Conservation (phyloP, 2,888 invertebrate species). For the Lissocephala sabroskyi region DNA sequence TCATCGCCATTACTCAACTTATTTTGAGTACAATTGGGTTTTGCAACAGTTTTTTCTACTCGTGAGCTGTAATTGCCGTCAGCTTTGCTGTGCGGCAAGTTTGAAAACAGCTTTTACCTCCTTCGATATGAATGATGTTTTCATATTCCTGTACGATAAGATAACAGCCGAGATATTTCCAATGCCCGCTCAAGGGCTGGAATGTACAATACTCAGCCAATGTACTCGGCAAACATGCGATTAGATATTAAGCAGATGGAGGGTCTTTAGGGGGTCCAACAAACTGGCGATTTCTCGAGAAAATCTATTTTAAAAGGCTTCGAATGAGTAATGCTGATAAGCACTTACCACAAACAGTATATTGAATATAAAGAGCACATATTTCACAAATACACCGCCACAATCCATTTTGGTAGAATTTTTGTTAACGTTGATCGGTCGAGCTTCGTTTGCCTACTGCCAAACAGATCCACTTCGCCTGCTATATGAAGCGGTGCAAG, state of each 20-base stretch:
- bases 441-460: no score
- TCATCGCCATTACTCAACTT: no score
- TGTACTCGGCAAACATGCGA: no score
- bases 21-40: background rate
- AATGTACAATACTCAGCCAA: no score
- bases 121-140: conserved; percentile 15
- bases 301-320: background rate
- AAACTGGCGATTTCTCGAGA: background rate
- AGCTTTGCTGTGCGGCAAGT: conserved; percentile 27
- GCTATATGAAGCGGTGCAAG: no score
- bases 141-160: conserved; percentile 36
- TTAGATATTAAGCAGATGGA: no score
- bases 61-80: conserved; percentile 37
- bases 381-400: conserved; percentile 85
- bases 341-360: conserved; percentile 82
- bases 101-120: conserved; percentile 10
- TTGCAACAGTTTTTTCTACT: no score
- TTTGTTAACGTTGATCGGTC: no score
- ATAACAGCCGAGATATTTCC: conserved; percentile 23
- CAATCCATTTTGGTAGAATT: conserved; percentile 76
- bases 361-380: conserved; percentile 86
- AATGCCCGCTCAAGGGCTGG: no score
- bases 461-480: no score
- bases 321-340: background rate
- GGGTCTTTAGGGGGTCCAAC: no score